These are phyloP conservation scores for Hyphantria cunea DNA, from an alignment of 1,140 invertebrate genomes.

Conservation along the genomic window DNA sequence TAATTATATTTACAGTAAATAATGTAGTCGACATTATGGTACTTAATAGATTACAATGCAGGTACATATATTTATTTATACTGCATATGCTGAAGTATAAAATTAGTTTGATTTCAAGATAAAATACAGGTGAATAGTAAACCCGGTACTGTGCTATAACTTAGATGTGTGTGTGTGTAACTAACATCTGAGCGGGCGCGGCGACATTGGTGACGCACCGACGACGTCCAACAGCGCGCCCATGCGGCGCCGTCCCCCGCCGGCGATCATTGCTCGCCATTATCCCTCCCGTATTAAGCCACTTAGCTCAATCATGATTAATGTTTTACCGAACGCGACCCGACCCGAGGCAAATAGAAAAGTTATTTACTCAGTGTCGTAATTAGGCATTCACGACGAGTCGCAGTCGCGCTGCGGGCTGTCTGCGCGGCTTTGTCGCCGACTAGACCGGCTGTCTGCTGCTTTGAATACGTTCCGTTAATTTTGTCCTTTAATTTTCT, in stretches of 20 bases:
- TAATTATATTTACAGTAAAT: too few relatives aligned
- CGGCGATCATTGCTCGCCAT: slow-evolving; percentile 73
- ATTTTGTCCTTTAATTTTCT: slow-evolving; percentile 43
- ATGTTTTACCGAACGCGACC: slow-evolving; percentile 76
- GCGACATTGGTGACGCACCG: slow-evolving; percentile 44
- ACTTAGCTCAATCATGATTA: slow-evolving; percentile 82
- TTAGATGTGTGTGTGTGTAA: not conserved
- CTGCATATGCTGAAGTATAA: too few relatives aligned
- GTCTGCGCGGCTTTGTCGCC: slow-evolving; percentile 56
- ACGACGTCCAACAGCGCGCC: slow-evolving; percentile 58
- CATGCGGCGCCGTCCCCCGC: slow-evolving; percentile 68
- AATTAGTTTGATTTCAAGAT: too few relatives aligned
- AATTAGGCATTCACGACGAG: slow-evolving; percentile 78
- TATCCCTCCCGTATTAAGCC: slow-evolving; percentile 78
- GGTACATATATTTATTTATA: too few relatives aligned
- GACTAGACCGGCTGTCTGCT: slow-evolving; percentile 67
- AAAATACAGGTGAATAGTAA: too few relatives aligned
- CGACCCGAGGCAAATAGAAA: slow-evolving; percentile 71
- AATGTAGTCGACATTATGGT: too few relatives aligned
- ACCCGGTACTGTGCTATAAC: not conserved
- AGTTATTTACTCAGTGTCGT: slow-evolving; percentile 77
- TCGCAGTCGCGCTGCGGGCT: slow-evolving; percentile 61
- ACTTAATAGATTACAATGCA: too few relatives aligned
- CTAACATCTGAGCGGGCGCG: slow-evolving; percentile 1
- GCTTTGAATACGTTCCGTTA: slow-evolving; percentile 47